Evolutionary conservation across 2,797 vertebrate genomes (phyloP), one percentile per base, ranked within the genome.

Genomic region (Pseudochaenichthys georgianus): DNA sequence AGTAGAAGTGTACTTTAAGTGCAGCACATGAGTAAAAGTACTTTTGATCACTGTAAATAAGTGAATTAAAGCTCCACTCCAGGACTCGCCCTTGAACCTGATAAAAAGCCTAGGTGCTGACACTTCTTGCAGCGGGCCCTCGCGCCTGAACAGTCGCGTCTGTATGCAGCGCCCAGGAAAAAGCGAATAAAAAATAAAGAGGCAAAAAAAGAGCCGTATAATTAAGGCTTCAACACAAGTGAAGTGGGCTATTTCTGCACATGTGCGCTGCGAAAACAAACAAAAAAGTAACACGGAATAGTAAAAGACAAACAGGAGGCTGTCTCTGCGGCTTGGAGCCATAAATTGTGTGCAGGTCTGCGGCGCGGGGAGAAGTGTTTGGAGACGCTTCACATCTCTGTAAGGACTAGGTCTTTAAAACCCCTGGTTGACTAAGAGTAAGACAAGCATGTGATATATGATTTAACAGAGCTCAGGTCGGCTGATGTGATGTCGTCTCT

Each of bases 321-420:
- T 95, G 93, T 93, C 87, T 89, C 54, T 87, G 89, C 72, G 90
- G 89, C 83, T 62, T 73, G 83, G 87, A 83, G 85, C 91, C 83
- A 88, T 93, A 95, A 93, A 95, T 92, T 90, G 89, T 75, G 82
- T 12, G 78, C 90, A 81, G 89, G 88, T 92, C 87, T 57, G 79
- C 80, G 80, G 61, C 73, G 73, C 87, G 73, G 78, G 66, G 85
- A 80, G 46, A 79, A 85, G 61, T 59, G 38, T 64, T 15, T 31
- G 23, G 13, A 65, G 17, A 17, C 13, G 9, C 23, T 59, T 60
- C 45, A 15, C 34, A 38, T 9, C 8, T 38, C 34, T 34, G 3
- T 3, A 4, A 34, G 23, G 5, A 21, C 21, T 21, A 2, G 31
- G 31, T 34, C 5, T 34, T 34, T 34, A 6, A 34, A 38, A 8